Conservation (phyloP, 2,113 vertebrate genomes). For the Pycnonotus jocosus region DNA sequence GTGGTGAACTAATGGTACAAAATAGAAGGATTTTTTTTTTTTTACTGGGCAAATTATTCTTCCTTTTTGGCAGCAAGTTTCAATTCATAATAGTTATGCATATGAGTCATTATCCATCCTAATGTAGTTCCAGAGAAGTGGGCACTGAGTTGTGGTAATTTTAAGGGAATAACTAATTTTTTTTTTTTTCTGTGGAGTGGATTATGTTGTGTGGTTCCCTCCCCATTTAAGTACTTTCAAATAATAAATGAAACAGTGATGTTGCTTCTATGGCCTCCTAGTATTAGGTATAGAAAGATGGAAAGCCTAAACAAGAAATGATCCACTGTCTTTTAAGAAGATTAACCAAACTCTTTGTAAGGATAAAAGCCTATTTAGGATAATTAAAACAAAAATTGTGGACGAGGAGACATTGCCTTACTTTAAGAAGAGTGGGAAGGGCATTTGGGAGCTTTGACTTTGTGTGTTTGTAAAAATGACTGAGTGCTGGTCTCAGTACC, state of each 20-base stretch:
- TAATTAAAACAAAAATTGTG: background rate
- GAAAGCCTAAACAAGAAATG: background rate
- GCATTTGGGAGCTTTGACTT: background rate
- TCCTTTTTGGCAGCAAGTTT: background rate
- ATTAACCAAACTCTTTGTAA: background rate
- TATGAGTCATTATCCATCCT: background rate
- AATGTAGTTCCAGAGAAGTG: background rate
- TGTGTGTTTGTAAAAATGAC: background rate
- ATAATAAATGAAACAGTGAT: background rate
- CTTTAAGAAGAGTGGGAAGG: background rate
- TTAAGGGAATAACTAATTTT: background rate
- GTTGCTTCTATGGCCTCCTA: background rate
- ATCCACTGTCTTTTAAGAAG: background rate
- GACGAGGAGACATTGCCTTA: background rate
- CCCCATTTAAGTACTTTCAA: background rate
- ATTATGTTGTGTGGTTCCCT: background rate
- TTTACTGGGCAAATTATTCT: background rate
- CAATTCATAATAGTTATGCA: background rate
- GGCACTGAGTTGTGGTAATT: background rate
- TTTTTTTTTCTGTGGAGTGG: background rate
- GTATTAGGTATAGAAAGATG: background rate
- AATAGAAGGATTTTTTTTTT: background rate
- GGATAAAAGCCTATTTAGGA: background rate
- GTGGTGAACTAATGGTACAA: background rate
- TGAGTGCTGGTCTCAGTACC: background rate